Conservation (phyloP, 2,888 invertebrate species). For the Dimorphilus gyrociliatus region DNA sequence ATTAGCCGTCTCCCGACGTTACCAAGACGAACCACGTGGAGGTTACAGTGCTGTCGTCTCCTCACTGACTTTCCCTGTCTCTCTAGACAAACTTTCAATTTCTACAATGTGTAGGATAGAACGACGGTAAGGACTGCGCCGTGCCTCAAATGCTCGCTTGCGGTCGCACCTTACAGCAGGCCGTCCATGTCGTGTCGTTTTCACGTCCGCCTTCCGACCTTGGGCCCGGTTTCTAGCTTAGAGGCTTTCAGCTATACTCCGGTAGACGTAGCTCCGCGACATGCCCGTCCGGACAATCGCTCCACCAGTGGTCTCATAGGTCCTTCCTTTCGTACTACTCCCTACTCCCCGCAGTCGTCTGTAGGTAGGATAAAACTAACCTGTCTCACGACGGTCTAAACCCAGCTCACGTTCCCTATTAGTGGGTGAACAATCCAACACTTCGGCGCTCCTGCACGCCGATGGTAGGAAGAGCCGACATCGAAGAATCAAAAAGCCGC, state of each 20-base stretch:
- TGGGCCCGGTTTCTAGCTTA: constrained; percentile 46
- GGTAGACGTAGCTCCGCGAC: constrained; percentile 52
- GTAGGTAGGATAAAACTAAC: constrained; percentile 48
- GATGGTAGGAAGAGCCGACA: constrained; percentile 60
- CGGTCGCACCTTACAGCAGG: no score
- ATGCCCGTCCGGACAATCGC: no score
- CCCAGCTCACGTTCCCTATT: constrained; percentile 51
- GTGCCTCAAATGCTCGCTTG: no score
- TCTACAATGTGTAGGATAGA: no score
- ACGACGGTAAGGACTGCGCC: no score
- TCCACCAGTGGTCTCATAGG: constrained; percentile 48
- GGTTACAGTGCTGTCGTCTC: no score
- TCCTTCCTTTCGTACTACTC: constrained; percentile 39
- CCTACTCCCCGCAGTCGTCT: constrained; percentile 20
- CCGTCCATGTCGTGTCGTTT: no score
- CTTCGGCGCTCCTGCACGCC: constrained; percentile 54
- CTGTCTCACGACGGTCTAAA: constrained; percentile 51
- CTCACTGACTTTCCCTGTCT: no score
- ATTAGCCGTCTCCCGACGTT: no score
- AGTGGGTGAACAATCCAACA: constrained; percentile 55
- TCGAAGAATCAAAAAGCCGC: constrained; percentile 55
- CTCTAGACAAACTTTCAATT: no score
- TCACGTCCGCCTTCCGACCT: no score
- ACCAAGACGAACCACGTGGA: no score
- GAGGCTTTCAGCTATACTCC: constrained; percentile 44